Evolutionary conservation across 2,797 vertebrate genomes (phyloP), one percentile per base, ranked within the genome.

Genomic region (Falco naumanni): DNA sequence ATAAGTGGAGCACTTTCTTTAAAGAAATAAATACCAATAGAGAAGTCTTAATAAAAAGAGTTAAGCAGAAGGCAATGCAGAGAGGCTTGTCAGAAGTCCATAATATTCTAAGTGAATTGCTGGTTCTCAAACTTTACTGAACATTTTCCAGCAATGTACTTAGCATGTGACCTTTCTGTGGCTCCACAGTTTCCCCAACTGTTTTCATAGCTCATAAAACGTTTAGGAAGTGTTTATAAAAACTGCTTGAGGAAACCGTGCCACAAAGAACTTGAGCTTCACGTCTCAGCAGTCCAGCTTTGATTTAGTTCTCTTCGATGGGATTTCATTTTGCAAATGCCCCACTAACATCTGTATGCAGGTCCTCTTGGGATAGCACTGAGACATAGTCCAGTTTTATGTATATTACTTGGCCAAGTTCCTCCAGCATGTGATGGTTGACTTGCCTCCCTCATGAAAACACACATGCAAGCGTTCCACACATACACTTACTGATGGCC

Each of bases 361-460:
- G 95, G 90, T 93, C 93, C 97, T 96, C 90, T 90, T 96, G 98
- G 97, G 98, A 97, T 13, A 95, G 63, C 65, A 89, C 64, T 29
- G 80, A 97, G 94, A 96, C 93, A 89, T 33, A 93, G 72, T 66
- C 90, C 95, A 95, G 94, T 97, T 96, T 97, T 96, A 70, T 95
- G 82, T 96, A 95, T 97, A 92, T 98, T 97, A 96, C 92, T 97
- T 98, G 98, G 98, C 98, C 89, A 65, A 88, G 91, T 87, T 96
- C 95, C 94, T 96, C 91, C 87, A 96, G 89, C 90, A 83, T 93
- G 97, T 97, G 97, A 98, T 96, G 97, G 97, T 98, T 97, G 97
- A 98, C 94, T 98, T 98, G 93, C 95, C 97, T 97, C 97, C 97
- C 97, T 96, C 96, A 96, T 98, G 97, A 97, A 98, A 97, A 98